These are phyloP conservation scores for Doryteuthis pealeii DNA, from an alignment of 1,140 invertebrate genomes.

Conservation along the genomic window DNA sequence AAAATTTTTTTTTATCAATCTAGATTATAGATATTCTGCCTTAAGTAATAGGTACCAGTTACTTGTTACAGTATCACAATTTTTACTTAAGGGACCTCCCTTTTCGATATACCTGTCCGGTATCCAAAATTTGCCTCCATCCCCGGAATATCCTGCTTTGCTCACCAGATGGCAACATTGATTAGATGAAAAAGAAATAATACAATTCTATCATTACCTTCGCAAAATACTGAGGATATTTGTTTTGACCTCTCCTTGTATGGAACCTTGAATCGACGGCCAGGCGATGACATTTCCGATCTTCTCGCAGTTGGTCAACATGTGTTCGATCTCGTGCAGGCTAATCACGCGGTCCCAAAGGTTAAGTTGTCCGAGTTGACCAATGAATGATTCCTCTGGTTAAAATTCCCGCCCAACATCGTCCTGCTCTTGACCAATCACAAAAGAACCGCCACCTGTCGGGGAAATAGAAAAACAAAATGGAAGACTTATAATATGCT, in stretches of 20 bases:
- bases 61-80: no score
- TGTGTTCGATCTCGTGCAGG: constrained; percentile 56
- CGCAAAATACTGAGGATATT: constrained; percentile 54
- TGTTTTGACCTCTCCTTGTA: constrained; percentile 64
- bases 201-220: constrained; percentile 59
- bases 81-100: no score
- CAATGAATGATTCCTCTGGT: constrained; percentile 69
- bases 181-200: no score
- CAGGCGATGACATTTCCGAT: constrained; percentile 66
- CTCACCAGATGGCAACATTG: no score
- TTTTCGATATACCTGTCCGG: no score
- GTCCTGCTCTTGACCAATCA: constrained; percentile 76
- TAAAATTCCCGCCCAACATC: constrained; percentile 67
- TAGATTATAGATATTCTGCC: no score
- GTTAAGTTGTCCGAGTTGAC: constrained; percentile 66
- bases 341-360: constrained; percentile 66
- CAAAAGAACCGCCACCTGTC: constrained; percentile 64
- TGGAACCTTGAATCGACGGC: constrained; percentile 65
- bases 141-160: no score
- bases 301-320: constrained; percentile 63
- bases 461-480: constrained; percentile 21
- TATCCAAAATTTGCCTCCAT: no score
- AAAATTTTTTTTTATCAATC: no score
- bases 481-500: no score
- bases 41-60: no score